Evolutionary conservation across 2,888 invertebrate species (phyloP).

Genomic region (Euproctis similis): DNA sequence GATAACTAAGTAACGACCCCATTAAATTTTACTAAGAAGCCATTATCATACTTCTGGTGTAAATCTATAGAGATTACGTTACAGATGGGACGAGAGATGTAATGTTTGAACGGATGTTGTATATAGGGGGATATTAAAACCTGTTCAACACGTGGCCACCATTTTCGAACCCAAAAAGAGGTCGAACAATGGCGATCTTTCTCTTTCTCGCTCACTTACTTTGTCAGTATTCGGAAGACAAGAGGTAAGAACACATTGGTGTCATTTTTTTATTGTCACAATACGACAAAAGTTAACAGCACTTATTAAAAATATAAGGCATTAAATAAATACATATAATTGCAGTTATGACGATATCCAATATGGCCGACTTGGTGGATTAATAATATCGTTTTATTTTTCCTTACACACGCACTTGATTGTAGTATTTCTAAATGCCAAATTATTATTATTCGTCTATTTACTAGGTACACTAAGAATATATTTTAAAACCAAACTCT

Average conservation of each 20-base stretch:
- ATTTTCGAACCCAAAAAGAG: constrained; percentile 33
- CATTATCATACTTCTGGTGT: constrained; percentile 14
- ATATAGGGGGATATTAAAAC: constrained; percentile 41
- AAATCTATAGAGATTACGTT: constrained; percentile 15
- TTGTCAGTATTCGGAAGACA: constrained; percentile 49
- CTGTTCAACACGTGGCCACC: constrained; percentile 62
- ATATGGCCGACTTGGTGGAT: too few species aligned
- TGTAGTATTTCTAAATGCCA: too few species aligned
- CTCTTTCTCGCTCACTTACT: constrained; percentile 62
- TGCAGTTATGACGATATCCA: too few species aligned
- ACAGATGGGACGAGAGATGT: constrained; percentile 12
- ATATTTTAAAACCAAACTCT: too few species aligned
- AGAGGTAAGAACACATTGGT: too few species aligned
- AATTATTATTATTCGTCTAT: too few species aligned
- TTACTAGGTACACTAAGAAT: too few species aligned
- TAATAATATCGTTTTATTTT: too few species aligned
- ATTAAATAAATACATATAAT: too few species aligned
- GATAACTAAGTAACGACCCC: not conserved
- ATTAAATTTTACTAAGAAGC: constrained; percentile 14
- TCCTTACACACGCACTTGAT: too few species aligned
- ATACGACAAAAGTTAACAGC: constrained; percentile 21
- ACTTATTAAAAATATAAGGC: too few species aligned
- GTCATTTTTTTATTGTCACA: too few species aligned
- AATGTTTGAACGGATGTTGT: constrained; percentile 36
- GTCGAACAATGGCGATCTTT: constrained; percentile 55